phyloP scores from a whole-genome alignment of 2,888 invertebrate species.

The Brachylomia viminalis region DNA sequence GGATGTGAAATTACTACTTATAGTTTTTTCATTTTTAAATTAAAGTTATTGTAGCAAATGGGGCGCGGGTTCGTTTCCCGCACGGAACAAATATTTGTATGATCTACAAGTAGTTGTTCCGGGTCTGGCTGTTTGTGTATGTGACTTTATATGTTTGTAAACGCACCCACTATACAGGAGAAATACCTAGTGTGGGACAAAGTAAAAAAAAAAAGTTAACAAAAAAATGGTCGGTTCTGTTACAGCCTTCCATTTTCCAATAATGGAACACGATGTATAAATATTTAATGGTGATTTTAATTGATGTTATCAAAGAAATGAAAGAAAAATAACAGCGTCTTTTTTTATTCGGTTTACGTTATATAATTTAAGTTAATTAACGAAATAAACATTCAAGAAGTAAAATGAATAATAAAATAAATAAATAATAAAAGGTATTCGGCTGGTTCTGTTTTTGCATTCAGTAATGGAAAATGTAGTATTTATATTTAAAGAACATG shows the following conservation, averaged over 20 bases:
- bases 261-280: conserved; percentile 2
- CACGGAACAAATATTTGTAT: too few species aligned
- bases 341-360: not conserved
- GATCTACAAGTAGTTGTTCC: too few species aligned
- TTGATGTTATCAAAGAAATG: not conserved
- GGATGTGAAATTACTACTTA: not conserved
- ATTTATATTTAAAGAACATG: not conserved
- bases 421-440: too few species aligned
- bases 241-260: not conserved
- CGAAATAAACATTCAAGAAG: too few species aligned
- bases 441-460: not conserved
- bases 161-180: too few species aligned
- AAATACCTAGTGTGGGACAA: too few species aligned
- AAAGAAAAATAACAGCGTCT: not conserved
- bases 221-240: too few species aligned
- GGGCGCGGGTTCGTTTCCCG: too few species aligned
- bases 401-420: too few species aligned
- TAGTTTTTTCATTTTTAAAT: not conserved
- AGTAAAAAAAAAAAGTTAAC: too few species aligned
- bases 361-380: not conserved
- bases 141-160: too few species aligned
- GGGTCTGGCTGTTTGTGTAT: too few species aligned
- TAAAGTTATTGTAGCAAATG: not conserved
- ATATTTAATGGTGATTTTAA: conserved; percentile 23
- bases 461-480: not conserved